Evolutionary conservation across 2,797 vertebrate species (phyloP).

Genomic region (Rhinichthys osculus): DNA sequence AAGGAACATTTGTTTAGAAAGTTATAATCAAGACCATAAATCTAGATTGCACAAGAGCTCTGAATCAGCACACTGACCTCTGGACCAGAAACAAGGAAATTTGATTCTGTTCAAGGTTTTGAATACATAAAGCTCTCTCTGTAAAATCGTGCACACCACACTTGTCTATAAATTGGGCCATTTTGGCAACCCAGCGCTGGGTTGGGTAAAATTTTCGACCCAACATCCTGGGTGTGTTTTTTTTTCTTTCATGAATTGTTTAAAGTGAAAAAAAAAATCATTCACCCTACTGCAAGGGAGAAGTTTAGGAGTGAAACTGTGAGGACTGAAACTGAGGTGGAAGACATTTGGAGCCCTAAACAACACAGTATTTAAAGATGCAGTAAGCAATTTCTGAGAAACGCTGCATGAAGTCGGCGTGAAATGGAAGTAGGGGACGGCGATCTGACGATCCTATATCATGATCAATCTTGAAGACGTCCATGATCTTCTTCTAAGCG

Average conservation of each 20-base stretch:
- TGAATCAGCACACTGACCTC: slow-evolving; percentile 67
- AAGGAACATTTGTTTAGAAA: slow-evolving; percentile 14
- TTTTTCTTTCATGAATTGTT: neutral
- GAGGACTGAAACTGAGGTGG: neutral
- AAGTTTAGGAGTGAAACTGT: neutral
- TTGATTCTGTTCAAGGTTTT: neutral
- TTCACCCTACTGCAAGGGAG: neutral
- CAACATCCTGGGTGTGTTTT: too few species aligned
- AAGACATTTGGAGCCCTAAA: neutral
- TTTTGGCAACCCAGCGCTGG: neutral
- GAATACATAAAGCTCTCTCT: neutral
- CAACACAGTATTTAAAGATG: neutral
- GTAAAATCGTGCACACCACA: neutral
- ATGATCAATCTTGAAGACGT: too few species aligned
- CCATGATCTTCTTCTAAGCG: too few species aligned
- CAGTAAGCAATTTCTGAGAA: neutral
- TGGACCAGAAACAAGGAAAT: slow-evolving; percentile 17
- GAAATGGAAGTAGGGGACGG: neutral
- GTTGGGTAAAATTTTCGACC: neutral
- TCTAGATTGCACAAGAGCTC: slow-evolving; percentile 57
- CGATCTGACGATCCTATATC: too few species aligned
- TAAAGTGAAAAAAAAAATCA: neutral
- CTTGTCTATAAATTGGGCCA: neutral
- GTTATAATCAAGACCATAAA: slow-evolving; percentile 32
- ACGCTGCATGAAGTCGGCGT: neutral